Base-by-base conservation (phyloP, 1,140 invertebrate species). In the Agrilus planipennis region DNA sequence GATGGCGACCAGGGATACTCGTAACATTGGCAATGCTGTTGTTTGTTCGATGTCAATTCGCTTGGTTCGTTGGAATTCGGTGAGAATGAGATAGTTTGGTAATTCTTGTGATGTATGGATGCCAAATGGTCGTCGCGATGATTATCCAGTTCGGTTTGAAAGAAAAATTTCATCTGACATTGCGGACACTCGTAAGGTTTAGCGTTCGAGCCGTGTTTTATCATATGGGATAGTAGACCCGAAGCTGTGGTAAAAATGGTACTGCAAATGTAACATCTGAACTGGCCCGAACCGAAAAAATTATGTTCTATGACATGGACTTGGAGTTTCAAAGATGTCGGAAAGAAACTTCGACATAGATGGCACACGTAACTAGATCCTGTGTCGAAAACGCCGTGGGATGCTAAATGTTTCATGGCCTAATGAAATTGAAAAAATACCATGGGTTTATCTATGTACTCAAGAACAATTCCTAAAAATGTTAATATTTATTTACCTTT, bases 241-340 rank as follows among this genome's bases (percentile, higher is more conserved):
- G 70, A 68, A 2, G 89, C 77, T 4, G 77, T 79, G 0, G 84
- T 88, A 60, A 92, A 93, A 2, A 86, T 75, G 0, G 84, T 75
- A n/a, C 81, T 81, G 55, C 90, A 94, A 32, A 92, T 71, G 58
- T 88, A 89, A 57, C 90, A 95, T 2, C 77, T 80, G 53, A 84
- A 89, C 29, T 84, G 80, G 29, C 78, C 78, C 45, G 84, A 85
- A 2, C 85, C 85, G 21, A 80, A 81, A 56, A 91, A 93, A 1
- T 84, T 91, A 57, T 95, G 90, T 50, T 93, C 89, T 35, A 95
- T 91, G 22, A 95, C 69, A 55, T 95, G 90, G 31, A 81, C 77
- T 61, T 94, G 89, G 2, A 94, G 72, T 47, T 88, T 81, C 6
- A 79, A 71, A 0, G 82, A 78, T 14, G 77, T 79, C 14, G 77